These are phyloP conservation scores for Anguilla obscura DNA, from an alignment of 2,797 vertebrate genomes.

Conservation along the genomic window DNA sequence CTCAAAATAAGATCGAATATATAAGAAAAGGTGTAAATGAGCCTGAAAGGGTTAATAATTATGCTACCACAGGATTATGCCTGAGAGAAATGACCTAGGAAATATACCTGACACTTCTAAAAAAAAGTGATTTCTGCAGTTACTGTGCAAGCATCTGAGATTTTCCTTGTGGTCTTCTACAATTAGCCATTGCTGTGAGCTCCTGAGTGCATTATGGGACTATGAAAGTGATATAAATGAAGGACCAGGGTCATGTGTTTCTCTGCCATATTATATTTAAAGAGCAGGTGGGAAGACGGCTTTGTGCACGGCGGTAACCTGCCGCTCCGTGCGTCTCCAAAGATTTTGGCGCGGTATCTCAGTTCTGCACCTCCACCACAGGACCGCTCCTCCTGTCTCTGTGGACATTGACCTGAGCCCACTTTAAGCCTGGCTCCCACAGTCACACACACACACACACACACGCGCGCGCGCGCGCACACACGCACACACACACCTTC, in stretches of 20 bases:
- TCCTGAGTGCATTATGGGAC: neutral
- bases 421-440: neutral
- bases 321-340: neutral
- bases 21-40: slow-evolving; percentile 13
- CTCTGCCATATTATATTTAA: neutral
- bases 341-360: neutral
- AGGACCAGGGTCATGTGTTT: neutral
- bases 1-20: neutral
- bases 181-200: neutral
- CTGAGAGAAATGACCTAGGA: neutral
- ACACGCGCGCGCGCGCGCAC: neutral
- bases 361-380: neutral
- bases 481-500: neutral
- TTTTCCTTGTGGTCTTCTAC: neutral
- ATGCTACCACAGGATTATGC: neutral
- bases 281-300: neutral
- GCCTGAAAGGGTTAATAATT: neutral
- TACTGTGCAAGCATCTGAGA: too few species aligned
- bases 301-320: neutral
- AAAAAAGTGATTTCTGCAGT: neutral
- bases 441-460: neutral
- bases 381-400: neutral
- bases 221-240: too few species aligned
- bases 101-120: neutral
- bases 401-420: neutral